These are phyloP conservation scores for Delichon dasypus DNA, from an alignment of 2,797 vertebrate genomes.

Conservation along the genomic window DNA sequence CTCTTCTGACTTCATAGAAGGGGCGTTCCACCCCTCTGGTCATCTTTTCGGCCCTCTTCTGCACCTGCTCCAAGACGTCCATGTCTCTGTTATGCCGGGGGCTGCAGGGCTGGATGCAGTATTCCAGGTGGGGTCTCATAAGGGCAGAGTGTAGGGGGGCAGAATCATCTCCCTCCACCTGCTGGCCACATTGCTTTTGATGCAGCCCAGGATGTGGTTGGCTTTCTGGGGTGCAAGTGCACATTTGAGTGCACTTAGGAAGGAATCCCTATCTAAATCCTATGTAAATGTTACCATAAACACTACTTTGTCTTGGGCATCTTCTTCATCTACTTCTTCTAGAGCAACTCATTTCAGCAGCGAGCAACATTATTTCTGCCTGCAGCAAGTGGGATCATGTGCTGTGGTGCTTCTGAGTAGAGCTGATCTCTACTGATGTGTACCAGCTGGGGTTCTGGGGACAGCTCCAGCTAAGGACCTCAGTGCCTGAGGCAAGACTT, in stretches of 20 bases:
- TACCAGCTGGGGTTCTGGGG: conserved; percentile 10
- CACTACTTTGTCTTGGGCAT: background rate
- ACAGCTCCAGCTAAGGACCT: background rate
- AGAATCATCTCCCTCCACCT: background rate
- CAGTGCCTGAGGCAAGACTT: background rate
- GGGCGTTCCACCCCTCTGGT: background rate
- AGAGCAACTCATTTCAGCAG: background rate
- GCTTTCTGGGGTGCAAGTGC: background rate
- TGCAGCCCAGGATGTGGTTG: background rate
- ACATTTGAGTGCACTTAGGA: background rate
- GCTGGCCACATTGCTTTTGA: background rate
- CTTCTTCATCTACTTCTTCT: background rate
- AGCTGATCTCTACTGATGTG: background rate
- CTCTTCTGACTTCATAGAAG: background rate
- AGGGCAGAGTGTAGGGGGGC: too few relatives aligned
- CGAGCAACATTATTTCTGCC: background rate
- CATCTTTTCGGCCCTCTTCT: background rate
- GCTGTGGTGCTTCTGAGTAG: background rate
- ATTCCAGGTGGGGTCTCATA: background rate
- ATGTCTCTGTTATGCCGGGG: accelerated
- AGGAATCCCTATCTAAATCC: background rate
- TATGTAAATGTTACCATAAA: background rate
- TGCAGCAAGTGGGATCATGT: background rate
- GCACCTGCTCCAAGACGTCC: background rate
- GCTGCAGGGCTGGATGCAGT: background rate